Conservation (phyloP, 2,888 invertebrate genomes). For the Merodon equestris region DNA sequence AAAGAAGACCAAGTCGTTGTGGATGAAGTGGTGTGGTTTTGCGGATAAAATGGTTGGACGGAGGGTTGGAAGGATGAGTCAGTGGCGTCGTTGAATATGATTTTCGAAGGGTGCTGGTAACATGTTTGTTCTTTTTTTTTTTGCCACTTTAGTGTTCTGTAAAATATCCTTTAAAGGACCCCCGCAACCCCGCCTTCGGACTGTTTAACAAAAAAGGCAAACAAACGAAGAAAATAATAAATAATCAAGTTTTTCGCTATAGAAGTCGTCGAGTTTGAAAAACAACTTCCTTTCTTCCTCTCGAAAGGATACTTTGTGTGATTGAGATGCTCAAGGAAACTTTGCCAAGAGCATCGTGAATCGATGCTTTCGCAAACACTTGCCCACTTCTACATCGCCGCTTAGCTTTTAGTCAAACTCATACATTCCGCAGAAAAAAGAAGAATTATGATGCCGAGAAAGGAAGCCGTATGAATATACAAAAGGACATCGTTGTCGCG, state of each 20-base stretch:
- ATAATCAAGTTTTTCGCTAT: conserved; percentile 34
- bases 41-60: not conserved
- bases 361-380: too few species aligned
- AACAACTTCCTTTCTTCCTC: conserved; percentile 28
- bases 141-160: not conserved
- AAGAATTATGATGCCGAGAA: too few species aligned
- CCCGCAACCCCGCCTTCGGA: not conserved
- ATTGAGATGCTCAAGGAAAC: too few species aligned
- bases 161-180: not conserved
- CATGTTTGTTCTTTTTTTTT: not conserved
- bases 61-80: conserved; percentile 1
- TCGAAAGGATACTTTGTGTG: not conserved
- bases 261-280: conserved; percentile 27
- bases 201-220: not conserved
- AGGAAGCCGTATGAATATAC: conserved; percentile 10
- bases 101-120: not conserved
- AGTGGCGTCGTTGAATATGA: conserved; percentile 1
- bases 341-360: too few species aligned
- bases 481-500: conserved; percentile 15
- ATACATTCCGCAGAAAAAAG: too few species aligned
- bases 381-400: too few species aligned
- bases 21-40: conserved; percentile 44
- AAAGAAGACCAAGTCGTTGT: too few species aligned
- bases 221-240: conserved; percentile 38
- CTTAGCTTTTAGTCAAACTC: too few species aligned